These are phyloP conservation scores for Luffia ferchaultella DNA, from an alignment of 2,888 invertebrate species.

Conservation along the genomic window DNA sequence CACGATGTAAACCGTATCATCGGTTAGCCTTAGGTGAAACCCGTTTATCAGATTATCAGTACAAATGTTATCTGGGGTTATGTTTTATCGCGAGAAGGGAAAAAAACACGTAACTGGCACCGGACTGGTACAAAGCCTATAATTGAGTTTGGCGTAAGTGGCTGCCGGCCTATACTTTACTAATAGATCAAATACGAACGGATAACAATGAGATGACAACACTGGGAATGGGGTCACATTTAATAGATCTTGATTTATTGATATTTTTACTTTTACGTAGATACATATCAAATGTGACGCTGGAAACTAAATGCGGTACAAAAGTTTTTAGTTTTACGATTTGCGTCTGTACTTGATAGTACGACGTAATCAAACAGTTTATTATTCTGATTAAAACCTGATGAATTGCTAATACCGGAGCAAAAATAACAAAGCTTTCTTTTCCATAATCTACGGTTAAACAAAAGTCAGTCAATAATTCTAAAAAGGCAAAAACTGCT, in stretches of 20 bases:
- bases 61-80: slow-evolving; percentile 26
- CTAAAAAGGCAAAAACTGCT: no score
- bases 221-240: not conserved
- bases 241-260: not conserved
- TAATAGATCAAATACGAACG: not conserved
- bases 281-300: no score
- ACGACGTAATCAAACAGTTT: not conserved
- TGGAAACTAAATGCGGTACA: no score
- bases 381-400: no score
- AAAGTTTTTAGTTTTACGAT: not conserved
- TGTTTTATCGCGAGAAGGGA: slow-evolving; percentile 2
- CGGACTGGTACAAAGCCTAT: not conserved
- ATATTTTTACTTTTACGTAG: no score
- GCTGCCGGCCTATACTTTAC: not conserved
- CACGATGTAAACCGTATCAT: not conserved
- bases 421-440: no score
- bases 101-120: slow-evolving; percentile 2
- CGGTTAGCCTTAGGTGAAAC: not conserved
- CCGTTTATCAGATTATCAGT: slow-evolving; percentile 26
- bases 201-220: not conserved
- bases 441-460: no score
- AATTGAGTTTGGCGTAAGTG: not conserved
- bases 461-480: no score
- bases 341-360: not conserved
- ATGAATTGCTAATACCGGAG: no score